Base-by-base conservation (phyloP, 35 echinoderm and acorn worm species). In the Diadema setosum region DNA sequence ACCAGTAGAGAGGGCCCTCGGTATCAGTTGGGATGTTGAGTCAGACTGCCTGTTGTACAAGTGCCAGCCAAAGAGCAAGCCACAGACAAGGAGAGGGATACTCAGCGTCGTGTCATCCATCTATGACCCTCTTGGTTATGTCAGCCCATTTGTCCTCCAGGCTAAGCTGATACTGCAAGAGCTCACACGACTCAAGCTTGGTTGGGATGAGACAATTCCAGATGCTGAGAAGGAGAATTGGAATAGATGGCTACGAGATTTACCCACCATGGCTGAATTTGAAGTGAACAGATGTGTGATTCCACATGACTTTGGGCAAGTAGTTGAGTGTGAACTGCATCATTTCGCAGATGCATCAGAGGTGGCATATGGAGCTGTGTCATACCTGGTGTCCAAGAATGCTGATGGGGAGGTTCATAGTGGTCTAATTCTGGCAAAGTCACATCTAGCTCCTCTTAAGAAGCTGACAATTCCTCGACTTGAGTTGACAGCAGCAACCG, bases 281-380 rank as follows among this genome's bases (percentile, higher is more conserved):
- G 12, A 23, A 24, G 23, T 90, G 14, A 40, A 56, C 37, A 39
- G 89, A 55, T 87, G 81, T 70, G 11, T 70, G 5, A 91, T 75
- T 21, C 58, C 89, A 43, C n/a, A 25, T 18, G 50, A 60, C 1
- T 82, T 70, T 83, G 85, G 74, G 24, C n/a, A 39, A 58, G n/a
- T n/a, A n/a, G 67, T 81, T 27, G 24, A 30, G 16, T 33, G 17
- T 18, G 33, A 86, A 39, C 43, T 86, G 24, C 84, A 86, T 24
- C 52, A 84, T 30, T 94, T 94, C 29, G 85, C 43, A 5, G 88
- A 94, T 82, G 75, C 88, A 11, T 91, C 69, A 0, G 83, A 86
- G 34, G 82, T 40, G 36, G 93, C 59, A 16, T 94, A 94, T 65
- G 87, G 86, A 12, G 67, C 86, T 2, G 69, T 50, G 5, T 39